Evolutionary conservation across 2,113 vertebrate genomes (phyloP).

Genomic region (Monarcha castaneiventris): DNA sequence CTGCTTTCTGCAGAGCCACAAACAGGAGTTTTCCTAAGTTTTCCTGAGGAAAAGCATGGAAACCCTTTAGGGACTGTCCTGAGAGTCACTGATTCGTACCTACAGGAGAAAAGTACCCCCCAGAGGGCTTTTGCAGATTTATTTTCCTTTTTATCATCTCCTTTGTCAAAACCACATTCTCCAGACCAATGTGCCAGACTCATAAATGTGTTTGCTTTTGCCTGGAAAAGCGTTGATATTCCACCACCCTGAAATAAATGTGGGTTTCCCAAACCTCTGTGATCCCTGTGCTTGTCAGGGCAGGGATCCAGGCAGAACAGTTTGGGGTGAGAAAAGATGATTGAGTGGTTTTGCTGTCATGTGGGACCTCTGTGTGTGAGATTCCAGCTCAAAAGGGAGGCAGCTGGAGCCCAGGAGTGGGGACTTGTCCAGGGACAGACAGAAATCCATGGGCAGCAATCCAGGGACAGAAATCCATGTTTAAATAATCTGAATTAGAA

Average conservation of each 20-base stretch:
- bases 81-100: neutral
- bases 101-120: neutral
- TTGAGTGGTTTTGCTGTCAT: neutral
- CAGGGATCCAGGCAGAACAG: neutral
- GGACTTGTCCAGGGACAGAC: neutral
- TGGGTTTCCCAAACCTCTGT: neutral
- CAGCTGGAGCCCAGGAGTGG: neutral
- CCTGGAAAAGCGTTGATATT: slow-evolving; percentile 17
- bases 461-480: neutral
- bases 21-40: neutral
- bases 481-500: neutral
- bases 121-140: neutral
- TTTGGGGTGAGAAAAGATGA: neutral
- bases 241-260: neutral
- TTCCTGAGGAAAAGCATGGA: neutral
- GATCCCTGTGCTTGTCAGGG: neutral
- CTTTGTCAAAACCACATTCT: neutral
- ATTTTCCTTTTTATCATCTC: neutral
- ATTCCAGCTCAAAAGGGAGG: neutral
- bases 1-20: neutral
- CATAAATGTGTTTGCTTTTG: neutral
- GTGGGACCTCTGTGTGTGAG: neutral
- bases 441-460: neutral
- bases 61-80: neutral
- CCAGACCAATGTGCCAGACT: neutral